Evolutionary conservation across 2,888 invertebrate genomes (phyloP).

Genomic region (Mantis religiosa): DNA sequence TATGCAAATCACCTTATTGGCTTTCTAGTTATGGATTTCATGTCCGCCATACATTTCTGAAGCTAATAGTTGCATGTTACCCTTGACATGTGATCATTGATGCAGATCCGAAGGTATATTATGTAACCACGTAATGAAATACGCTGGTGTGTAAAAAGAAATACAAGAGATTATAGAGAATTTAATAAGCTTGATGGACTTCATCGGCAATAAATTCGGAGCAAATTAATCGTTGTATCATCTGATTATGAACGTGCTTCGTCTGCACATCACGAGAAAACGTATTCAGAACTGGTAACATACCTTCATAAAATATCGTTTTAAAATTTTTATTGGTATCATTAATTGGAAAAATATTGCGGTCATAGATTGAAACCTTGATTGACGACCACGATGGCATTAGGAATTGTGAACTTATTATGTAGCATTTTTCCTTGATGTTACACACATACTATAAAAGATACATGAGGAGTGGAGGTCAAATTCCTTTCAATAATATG

Average conservation of each 20-base stretch:
- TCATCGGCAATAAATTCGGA: background rate
- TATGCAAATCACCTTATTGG: background rate
- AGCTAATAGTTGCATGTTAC: background rate
- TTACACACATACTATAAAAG: too few relatives aligned
- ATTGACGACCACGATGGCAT: too few relatives aligned
- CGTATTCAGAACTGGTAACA: too few relatives aligned
- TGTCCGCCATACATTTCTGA: background rate
- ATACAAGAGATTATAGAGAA: background rate
- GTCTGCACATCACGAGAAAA: too few relatives aligned
- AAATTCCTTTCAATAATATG: too few relatives aligned
- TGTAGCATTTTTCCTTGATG: too few relatives aligned
- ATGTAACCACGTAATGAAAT: background rate
- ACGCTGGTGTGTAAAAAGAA: background rate
- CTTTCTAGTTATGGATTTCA: background rate
- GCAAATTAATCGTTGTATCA: background rate
- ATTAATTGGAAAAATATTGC: background rate
- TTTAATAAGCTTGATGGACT: background rate
- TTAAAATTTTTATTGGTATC: background rate
- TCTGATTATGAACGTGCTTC: background rate
- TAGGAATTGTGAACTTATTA: too few relatives aligned
- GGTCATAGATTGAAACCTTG: too few relatives aligned
- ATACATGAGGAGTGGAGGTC: too few relatives aligned
- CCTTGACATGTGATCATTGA: background rate
- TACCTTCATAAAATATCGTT: background rate
- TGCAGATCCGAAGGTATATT: background rate